Percentiles rank a stretch among this genome's conserved stretches.
phyloP scores from a whole-genome alignment of 2,888 invertebrate species.

The Ommatoiulus sabulosus region DNA sequence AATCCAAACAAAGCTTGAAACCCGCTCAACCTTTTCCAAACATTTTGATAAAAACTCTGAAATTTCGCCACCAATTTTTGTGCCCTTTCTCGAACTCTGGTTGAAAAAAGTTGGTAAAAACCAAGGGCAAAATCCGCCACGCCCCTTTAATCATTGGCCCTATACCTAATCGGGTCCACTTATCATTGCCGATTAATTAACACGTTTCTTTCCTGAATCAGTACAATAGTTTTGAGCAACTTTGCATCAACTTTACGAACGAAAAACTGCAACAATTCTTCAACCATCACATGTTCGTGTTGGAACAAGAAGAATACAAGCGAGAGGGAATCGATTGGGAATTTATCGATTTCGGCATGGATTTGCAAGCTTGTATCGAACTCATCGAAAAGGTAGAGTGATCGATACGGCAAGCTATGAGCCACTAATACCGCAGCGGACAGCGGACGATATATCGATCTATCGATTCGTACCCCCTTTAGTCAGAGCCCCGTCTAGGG shows the following conservation, averaged over 20 bases:
- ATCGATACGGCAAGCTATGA: not conserved
- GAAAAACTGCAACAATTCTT: conserved; percentile 99
- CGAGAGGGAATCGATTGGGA: conserved; percentile 97
- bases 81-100: too few relatives aligned
- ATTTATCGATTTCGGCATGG: conserved; percentile 99
- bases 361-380: conserved; percentile 98
- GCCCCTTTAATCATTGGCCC: not conserved
- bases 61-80: too few relatives aligned
- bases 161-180: not conserved
- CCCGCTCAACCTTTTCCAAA: too few relatives aligned
- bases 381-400: conserved; percentile 92
- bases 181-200: not conserved
- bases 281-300: conserved; percentile 99
- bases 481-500: not conserved
- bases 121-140: not conserved
- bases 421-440: not conserved
- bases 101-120: too few relatives aligned
- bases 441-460: not conserved
- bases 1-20: too few relatives aligned
- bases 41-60: too few relatives aligned
- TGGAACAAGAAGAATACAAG: conserved; percentile 99
- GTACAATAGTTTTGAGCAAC: conserved; percentile 99
- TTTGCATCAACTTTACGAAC: conserved; percentile 99
- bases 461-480: not conserved
- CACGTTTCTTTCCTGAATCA: conserved; percentile 67